A percentile compares a stretch with the other conserved stretches of the same genome.
Conservation (phyloP, 2,797 vertebrate species). For the Urocyon cinereoargenteus region DNA sequence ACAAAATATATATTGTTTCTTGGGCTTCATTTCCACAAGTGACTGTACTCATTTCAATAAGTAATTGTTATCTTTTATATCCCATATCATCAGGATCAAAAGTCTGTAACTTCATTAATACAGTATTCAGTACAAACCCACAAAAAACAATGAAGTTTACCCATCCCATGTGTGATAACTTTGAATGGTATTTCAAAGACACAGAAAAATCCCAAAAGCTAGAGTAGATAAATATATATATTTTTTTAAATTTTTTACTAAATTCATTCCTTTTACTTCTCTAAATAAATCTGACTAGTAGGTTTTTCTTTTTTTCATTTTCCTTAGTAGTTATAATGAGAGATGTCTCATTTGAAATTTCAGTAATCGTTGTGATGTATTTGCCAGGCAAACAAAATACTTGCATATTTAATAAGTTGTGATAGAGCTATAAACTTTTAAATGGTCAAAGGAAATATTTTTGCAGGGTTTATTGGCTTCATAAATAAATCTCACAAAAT, state of each 20-base stretch:
- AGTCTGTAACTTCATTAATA: constrained; percentile 84
- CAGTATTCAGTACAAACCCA: constrained; percentile 79
- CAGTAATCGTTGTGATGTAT: constrained; percentile 78
- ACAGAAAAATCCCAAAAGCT: constrained; percentile 69
- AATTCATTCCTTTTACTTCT: constrained; percentile 71
- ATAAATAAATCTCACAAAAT: constrained; percentile 81
- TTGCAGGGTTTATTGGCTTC: constrained; percentile 72
- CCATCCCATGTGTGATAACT: constrained; percentile 55
- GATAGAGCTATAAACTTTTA: constrained; percentile 82
- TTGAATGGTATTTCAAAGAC: constrained; percentile 72
- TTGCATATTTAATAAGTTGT: constrained; percentile 82
- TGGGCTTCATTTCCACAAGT: constrained; percentile 83
- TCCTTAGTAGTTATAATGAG: constrained; percentile 20
- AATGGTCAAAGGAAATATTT: constrained; percentile 77
- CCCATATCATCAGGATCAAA: constrained; percentile 67
- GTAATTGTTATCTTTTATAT: constrained; percentile 82
- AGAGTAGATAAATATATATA: constrained; percentile 80
- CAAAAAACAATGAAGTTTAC: constrained; percentile 81
- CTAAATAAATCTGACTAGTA: constrained; percentile 64
- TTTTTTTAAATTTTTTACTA: constrained; percentile 77
- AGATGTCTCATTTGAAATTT: constrained; percentile 64
- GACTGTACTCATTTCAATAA: constrained; percentile 81
- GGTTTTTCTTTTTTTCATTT: not conserved
- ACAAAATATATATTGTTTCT: constrained; percentile 62
- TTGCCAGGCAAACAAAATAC: constrained; percentile 80